Percentiles rank a stretch among this genome's conserved stretches.
phyloP scores from a whole-genome alignment of 2,113 vertebrate genomes.

The Misgurnus mizolepis region DNA sequence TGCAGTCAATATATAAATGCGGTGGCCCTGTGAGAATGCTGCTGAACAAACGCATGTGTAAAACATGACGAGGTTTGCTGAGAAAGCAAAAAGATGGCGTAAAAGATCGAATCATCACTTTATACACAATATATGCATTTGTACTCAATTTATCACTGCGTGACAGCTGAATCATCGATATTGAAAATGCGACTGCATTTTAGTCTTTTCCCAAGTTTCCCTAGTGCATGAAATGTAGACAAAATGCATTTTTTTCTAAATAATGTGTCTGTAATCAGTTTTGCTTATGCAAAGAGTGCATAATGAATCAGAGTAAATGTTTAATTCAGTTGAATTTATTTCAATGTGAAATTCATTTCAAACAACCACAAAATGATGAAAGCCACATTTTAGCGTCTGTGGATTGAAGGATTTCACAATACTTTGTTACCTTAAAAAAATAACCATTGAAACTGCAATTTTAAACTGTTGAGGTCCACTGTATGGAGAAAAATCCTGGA shows the following conservation, averaged over 20 bases:
- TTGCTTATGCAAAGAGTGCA: background rate
- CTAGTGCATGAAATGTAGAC: background rate
- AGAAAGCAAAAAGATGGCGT: background rate
- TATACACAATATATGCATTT: background rate
- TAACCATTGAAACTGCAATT: no score
- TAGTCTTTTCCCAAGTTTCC: background rate
- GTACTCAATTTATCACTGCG: background rate
- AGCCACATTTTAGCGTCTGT: background rate
- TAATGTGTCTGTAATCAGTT: background rate
- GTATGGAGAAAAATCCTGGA: no score
- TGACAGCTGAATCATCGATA: slow-evolving; percentile 8
- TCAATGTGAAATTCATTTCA: slow-evolving; percentile 1
- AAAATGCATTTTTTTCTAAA: background rate
- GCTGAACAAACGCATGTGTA: background rate
- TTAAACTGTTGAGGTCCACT: no score
- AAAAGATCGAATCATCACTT: background rate
- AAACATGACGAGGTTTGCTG: background rate
- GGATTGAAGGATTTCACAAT: background rate
- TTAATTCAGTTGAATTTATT: background rate
- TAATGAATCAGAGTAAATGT: background rate
- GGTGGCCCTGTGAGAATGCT: background rate
- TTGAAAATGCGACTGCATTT: background rate
- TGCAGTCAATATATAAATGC: background rate
- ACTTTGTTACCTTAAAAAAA: no score
- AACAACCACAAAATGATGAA: background rate